Evolutionary conservation across 2,113 vertebrate genomes (phyloP), one percentile per base, ranked within the genome.

Genomic region (Spea multiplicata): DNA sequence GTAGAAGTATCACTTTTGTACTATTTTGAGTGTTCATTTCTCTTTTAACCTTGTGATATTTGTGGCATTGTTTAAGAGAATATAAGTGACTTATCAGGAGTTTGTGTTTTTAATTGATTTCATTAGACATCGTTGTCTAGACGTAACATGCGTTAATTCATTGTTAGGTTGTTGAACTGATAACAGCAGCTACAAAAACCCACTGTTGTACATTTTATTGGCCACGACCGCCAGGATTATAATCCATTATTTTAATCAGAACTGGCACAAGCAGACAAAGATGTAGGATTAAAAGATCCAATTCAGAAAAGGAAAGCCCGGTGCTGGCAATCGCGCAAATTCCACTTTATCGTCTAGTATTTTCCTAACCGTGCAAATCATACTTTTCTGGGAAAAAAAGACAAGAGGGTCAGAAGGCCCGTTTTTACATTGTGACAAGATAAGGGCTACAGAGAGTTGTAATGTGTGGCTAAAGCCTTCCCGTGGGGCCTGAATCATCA

Each of bases 291-390:
- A 71, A 71, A 64, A 72, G 46, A 7, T 57, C 8, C 1, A 50
- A 45, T 76, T 67, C 12, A 67, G 52, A 68, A 47, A 30, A 30
- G 55, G 10, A 2, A 13, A 13, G 2, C 14, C 55, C 55, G 14
- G 13, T 68, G 45, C 73, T 59, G n/a, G 74, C 67, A 52, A 70
- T 49, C 77, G 48, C 50, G 66, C 77, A 80, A 73, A 73, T 73
- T n/a, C 62, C 66, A 64, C 62, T 73, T 73, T 78, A 72, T 53
- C 49, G 50, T 71, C 76, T 78, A 47, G 47, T 17, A 50, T 71
- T 71, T 70, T 62, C 69, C 61, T 44, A 72, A 78, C 69, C 44
- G 13, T 67, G 45, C 70, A 79, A 55, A 73, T 79, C 44, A 59
- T 10, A 66, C 30, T 73, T 66, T 66, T 79, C 77, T 10, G 73